A percentile compares a stretch with the other conserved stretches of the same genome.
phyloP scores from a whole-genome alignment of 2,888 invertebrate genomes.

The Melieria picta region DNA sequence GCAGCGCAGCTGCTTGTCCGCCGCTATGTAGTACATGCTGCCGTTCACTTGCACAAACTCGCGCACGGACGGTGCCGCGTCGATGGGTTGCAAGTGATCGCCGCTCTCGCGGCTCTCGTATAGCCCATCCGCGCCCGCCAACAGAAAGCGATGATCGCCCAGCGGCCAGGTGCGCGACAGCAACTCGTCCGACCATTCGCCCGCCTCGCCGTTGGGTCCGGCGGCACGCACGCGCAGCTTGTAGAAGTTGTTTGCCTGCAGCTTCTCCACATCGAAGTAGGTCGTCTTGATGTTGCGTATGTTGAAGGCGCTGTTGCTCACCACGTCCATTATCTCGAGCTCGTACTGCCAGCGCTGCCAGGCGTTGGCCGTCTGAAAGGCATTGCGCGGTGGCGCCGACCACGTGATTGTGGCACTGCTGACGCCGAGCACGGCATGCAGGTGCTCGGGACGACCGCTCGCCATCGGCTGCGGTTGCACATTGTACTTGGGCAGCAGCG shows the following conservation, averaged over 20 bases:
- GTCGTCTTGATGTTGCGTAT: slow-evolving; percentile 69
- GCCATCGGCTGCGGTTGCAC: slow-evolving; percentile 75
- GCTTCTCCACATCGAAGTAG: slow-evolving; percentile 73
- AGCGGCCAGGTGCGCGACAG: slow-evolving; percentile 55
- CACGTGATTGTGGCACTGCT: slow-evolving; percentile 82
- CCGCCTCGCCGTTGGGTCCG: slow-evolving; percentile 72
- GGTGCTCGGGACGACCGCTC: slow-evolving; percentile 79
- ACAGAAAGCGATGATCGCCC: slow-evolving; percentile 61
- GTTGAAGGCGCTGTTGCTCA: slow-evolving; percentile 58
- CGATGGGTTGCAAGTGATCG: slow-evolving; percentile 67
- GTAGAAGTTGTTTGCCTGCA: slow-evolving; percentile 82
- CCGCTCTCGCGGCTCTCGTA: slow-evolving; percentile 86
- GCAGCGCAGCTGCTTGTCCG: slow-evolving; percentile 45
- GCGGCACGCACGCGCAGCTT: slow-evolving; percentile 76
- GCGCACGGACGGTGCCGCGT: slow-evolving; percentile 63
- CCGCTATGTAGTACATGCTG: slow-evolving; percentile 55
- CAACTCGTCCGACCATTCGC: slow-evolving; percentile 59
- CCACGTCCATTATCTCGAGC: slow-evolving; percentile 61
- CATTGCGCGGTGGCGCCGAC: slow-evolving; percentile 76
- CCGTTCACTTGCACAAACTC: slow-evolving; percentile 73
- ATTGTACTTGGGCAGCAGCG: slow-evolving; percentile 36
- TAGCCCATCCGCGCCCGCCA: slow-evolving; percentile 81
- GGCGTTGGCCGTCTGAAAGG: slow-evolving; percentile 73
- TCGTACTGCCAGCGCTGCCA: slow-evolving; percentile 67
- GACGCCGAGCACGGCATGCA: slow-evolving; percentile 84